A percentile compares a stretch with the other conserved stretches of the same genome.
Conservation (phyloP, 2,113 vertebrate genomes). For the Arizona elegans region DNA sequence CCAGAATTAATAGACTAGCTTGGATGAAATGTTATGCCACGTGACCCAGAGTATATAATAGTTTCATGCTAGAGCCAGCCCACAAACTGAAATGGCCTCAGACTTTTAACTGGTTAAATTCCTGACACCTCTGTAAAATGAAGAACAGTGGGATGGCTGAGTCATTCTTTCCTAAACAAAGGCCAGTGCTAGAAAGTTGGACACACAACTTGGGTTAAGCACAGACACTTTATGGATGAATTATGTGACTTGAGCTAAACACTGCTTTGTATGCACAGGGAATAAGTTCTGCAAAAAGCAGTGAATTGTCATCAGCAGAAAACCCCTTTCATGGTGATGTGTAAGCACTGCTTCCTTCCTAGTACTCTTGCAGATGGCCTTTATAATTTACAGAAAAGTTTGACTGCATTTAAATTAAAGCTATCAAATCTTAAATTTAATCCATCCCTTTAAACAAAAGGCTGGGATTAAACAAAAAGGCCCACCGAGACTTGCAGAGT, state of each 20-base stretch:
- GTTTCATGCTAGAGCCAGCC: conserved; percentile 66
- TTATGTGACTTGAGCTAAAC: background rate
- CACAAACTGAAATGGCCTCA: conserved; percentile 66
- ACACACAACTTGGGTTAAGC: background rate
- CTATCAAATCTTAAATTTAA: background rate
- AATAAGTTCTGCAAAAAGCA: background rate
- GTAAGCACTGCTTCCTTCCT: background rate
- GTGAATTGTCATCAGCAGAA: background rate
- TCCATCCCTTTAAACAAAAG: background rate
- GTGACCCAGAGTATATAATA: conserved; percentile 75
- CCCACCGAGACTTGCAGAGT: background rate
- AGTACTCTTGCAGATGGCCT: background rate
- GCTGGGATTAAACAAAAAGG: background rate
- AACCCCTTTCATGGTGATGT: background rate
- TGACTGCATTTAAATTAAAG: background rate
- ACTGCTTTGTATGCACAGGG: background rate
- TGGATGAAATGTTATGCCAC: conserved; percentile 74
- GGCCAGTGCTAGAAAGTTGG: conserved; percentile 22
- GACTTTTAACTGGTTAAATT: conserved; percentile 68
- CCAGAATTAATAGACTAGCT: conserved; percentile 74
- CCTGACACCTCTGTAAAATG: conserved; percentile 67
- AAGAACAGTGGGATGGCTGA: conserved; percentile 45
- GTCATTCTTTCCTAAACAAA: conserved; percentile 47
- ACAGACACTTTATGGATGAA: background rate
- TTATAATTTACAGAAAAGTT: background rate